Conservation (phyloP, 2,888 invertebrate genomes). For the Drosophila kambysellisi region DNA sequence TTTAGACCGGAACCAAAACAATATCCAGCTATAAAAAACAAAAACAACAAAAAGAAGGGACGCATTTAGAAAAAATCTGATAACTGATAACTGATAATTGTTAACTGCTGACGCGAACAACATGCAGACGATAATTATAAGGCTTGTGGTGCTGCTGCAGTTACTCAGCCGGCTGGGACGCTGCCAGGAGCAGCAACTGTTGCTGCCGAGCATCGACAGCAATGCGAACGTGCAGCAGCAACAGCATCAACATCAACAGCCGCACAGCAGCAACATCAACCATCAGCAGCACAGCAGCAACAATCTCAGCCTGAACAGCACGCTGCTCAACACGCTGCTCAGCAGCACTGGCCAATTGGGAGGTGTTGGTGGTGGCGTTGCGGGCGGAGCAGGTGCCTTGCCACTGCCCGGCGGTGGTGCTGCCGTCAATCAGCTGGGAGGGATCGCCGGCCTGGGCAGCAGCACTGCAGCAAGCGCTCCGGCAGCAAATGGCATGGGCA, state of each 20-base stretch:
- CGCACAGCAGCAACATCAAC: slow-evolving; percentile 42
- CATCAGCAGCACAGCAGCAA: slow-evolving; percentile 47
- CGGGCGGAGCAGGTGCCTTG: slow-evolving; percentile 12
- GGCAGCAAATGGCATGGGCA: slow-evolving; percentile 21
- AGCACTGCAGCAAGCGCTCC: slow-evolving; percentile 37
- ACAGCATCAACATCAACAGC: slow-evolving; percentile 36
- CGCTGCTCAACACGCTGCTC: slow-evolving; percentile 70
- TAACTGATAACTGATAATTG: slow-evolving; percentile 8
- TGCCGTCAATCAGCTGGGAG: slow-evolving; percentile 48
- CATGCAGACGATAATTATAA: slow-evolving; percentile 48
- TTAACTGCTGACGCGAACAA: slow-evolving; percentile 17
- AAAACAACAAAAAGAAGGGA: not conserved
- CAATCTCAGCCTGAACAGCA: slow-evolving; percentile 64
- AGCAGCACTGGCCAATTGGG: slow-evolving; percentile 37
- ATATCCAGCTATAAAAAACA: slow-evolving; percentile 18
- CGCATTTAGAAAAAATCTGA: slow-evolving; percentile 43
- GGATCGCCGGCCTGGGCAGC: slow-evolving; percentile 38
- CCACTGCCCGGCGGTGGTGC: slow-evolving; percentile 40
- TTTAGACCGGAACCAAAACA: slow-evolving; percentile 44
- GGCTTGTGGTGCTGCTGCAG: slow-evolving; percentile 48
- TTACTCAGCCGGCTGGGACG: slow-evolving; percentile 51
- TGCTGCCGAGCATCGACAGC: slow-evolving; percentile 55
- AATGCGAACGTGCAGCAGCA: slow-evolving; percentile 40
- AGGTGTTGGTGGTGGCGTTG: slow-evolving; percentile 24
- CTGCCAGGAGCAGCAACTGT: slow-evolving; percentile 59